These are phyloP conservation scores for Myotis daubentonii DNA, from an alignment of 2,797 vertebrate genomes.

Conservation along the genomic window DNA sequence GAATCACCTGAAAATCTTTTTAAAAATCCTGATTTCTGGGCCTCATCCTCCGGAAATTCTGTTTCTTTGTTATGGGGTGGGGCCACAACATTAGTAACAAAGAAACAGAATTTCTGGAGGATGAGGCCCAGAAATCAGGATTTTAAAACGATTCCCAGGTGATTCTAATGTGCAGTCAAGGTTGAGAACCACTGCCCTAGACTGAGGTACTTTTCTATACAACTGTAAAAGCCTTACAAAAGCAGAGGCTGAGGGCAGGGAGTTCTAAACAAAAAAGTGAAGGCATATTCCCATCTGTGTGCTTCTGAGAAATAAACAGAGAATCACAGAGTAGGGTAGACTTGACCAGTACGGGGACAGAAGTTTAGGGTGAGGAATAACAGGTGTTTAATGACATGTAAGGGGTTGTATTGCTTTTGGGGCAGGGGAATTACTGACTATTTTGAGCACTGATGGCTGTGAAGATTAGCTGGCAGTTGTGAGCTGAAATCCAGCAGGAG, in stretches of 20 bases:
- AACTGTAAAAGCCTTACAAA: not conserved
- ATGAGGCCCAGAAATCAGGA: too few relatives aligned
- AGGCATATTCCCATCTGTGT: not conserved
- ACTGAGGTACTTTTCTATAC: not conserved
- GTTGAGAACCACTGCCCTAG: not conserved
- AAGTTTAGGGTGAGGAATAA: constrained; percentile 29
- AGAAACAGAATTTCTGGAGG: too few relatives aligned
- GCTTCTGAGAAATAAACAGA: constrained; percentile 16
- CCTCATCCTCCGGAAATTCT: too few relatives aligned
- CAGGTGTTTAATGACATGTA: constrained; percentile 8
- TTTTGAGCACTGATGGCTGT: constrained; percentile 52
- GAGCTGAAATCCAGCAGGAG: constrained; percentile 42
- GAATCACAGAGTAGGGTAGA: not conserved
- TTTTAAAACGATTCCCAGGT: too few relatives aligned
- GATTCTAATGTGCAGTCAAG: too few relatives aligned
- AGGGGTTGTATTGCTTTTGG: constrained; percentile 36
- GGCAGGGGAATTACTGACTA: constrained; percentile 27
- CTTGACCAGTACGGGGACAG: not conserved
- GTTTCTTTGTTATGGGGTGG: too few relatives aligned
- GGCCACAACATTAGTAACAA: too few relatives aligned
- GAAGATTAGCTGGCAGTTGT: constrained; percentile 61
- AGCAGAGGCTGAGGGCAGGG: not conserved
- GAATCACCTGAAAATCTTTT: too few relatives aligned
- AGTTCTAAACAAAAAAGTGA: not conserved
- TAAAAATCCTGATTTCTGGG: too few relatives aligned